phyloP scores from a whole-genome alignment of 2,888 invertebrate genomes.

The Teleiodes luculella region DNA sequence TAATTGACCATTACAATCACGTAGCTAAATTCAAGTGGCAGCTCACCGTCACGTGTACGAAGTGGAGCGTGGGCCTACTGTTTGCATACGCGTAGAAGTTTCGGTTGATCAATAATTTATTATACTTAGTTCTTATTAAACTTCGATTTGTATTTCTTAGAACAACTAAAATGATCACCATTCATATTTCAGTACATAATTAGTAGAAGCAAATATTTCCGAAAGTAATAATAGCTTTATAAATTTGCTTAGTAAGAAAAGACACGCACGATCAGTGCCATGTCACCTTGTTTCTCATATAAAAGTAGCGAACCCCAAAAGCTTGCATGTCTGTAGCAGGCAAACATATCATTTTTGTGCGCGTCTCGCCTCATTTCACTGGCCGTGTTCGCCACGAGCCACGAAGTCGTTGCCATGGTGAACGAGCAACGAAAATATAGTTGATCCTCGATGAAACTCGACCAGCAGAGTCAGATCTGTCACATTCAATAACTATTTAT shows the following conservation, averaged over 20 bases:
- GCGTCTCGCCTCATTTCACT: constrained; percentile 63
- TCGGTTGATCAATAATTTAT: not conserved
- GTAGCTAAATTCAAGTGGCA: constrained; percentile 22
- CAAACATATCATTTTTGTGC: constrained; percentile 61
- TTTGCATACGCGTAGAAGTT: not conserved
- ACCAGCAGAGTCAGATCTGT: constrained; percentile 49
- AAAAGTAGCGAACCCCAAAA: constrained; percentile 47
- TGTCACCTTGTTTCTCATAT: constrained; percentile 48
- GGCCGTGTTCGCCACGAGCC: constrained; percentile 57
- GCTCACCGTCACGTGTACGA: constrained; percentile 16
- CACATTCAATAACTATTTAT: constrained; percentile 40
- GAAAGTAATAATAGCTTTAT: constrained; percentile 37
- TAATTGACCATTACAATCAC: constrained; percentile 33
- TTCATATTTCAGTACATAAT: constrained; percentile 18
- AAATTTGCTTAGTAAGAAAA: constrained; percentile 36
- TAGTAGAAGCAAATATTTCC: constrained; percentile 30
- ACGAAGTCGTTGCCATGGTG: constrained; percentile 56
- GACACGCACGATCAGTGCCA: constrained; percentile 43
- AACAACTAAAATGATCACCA: not conserved
- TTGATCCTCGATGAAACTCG: constrained; percentile 48
- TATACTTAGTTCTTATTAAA: not conserved
- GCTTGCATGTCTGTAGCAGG: constrained; percentile 50
- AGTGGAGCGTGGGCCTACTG: constrained; percentile 1
- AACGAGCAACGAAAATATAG: constrained; percentile 64
- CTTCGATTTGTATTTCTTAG: not conserved